Percentiles rank a stretch among this genome's conserved stretches.
phyloP scores from a whole-genome alignment of 2,797 vertebrate genomes.

The Cuniculus paca region DNA sequence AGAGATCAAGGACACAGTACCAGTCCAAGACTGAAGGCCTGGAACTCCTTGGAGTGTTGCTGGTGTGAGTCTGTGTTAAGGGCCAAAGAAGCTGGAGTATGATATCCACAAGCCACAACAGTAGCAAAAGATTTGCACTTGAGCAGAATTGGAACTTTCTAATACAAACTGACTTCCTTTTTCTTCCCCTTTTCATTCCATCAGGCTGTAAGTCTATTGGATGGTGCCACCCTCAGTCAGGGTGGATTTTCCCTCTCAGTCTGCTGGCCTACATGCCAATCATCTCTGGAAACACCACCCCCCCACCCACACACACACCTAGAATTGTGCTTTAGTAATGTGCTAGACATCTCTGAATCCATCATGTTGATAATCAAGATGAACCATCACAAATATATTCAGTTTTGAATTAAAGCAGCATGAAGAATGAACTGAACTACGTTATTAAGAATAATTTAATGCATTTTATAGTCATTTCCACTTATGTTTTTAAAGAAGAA shows the following conservation, averaged over 20 bases:
- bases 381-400: not conserved
- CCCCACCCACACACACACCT: not conserved
- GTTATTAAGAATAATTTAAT: slow-evolving; percentile 38
- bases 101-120: not conserved
- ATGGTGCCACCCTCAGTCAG: not conserved
- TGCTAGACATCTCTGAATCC: not conserved
- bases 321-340: not conserved
- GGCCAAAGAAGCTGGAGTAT: not conserved
- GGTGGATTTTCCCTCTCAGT: not conserved
- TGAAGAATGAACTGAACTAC: slow-evolving; percentile 25
- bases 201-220: not conserved
- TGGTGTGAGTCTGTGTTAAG: not conserved
- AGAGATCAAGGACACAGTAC: not conserved
- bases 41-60: not conserved
- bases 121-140: not conserved
- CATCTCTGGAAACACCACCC: not conserved
- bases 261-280: not conserved
- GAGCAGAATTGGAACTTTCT: not conserved
- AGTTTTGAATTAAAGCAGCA: slow-evolving; percentile 15
- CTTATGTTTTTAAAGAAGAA: slow-evolving; percentile 28
- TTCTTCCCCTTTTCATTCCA: not conserved
- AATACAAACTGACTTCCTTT: not conserved
- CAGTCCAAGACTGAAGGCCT: not conserved
- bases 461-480: slow-evolving; percentile 8
- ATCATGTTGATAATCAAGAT: not conserved